Evolutionary conservation across 35 echinoderm and acorn worm genomes (phyloP), one percentile per base, ranked within the genome.

Genomic region (Patiria miniata): DNA sequence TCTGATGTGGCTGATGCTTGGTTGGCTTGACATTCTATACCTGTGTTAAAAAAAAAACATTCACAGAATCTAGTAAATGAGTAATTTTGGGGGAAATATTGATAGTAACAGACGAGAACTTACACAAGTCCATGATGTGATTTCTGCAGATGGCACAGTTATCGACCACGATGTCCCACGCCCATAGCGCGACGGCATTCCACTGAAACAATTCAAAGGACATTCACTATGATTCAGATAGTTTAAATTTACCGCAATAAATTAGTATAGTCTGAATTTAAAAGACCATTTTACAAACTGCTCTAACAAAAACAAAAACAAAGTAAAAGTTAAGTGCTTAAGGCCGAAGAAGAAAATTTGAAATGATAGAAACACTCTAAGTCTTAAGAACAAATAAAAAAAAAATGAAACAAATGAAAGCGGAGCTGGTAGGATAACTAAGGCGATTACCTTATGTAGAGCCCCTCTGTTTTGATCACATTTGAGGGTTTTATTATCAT

Each of bases 21-120:
- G 82, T 98, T 98, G 19, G 96, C 96, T 92, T 98, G 96, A 85
- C 96, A 98, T 81, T 98, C 96, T 89, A 98, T 98, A 91, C 95
- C 95, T 98, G 85, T 14, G 85, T 79, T 1, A 81, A 39, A 53
- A 37, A 23, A 86, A 51, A 53, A 30, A 76, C 68, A 40, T 7
- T 37, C 39, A 32, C 14, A 40, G 2, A 80, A 8, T 73, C n/a
- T n/a, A n/a, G n/a, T n/a, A n/a, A n/a, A n/a, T n/a, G n/a, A n/a
- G n/a, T n/a, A n/a, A n/a, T n/a, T n/a, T n/a, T n/a, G n/a, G n/a
- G n/a, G n/a, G n/a, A n/a, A n/a, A 47, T 12, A 47, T 47, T 12
- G 4, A 47, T 47, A 4, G 12, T 47, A 83, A 61, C 61, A 61
- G 39, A 83, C 30, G 77, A 47, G 17, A 32, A 98, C 96, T 94